These are phyloP conservation scores for Caradrina clavipalpis DNA, from an alignment of 2,888 invertebrate species.

Conservation along the genomic window DNA sequence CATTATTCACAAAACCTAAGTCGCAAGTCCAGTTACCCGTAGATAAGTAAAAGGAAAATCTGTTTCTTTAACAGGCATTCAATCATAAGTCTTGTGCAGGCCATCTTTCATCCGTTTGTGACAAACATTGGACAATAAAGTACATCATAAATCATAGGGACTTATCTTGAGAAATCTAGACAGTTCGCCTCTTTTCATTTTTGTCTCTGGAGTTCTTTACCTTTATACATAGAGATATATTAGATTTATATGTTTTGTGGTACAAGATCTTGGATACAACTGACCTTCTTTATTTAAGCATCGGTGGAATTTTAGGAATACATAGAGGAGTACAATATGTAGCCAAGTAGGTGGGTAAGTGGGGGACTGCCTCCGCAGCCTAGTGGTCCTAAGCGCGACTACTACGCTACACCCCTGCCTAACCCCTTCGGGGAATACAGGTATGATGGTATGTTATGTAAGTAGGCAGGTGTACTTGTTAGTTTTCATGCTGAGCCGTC, in stretches of 20 bases:
- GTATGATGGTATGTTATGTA: too few species aligned
- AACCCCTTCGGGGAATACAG: too few species aligned
- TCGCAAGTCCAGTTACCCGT: not conserved
- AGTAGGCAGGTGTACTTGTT: too few species aligned
- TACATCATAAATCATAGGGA: conserved; percentile 76
- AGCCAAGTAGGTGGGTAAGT: too few species aligned
- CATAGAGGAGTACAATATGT: too few species aligned
- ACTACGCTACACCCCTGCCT: too few species aligned
- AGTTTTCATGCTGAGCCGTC: too few species aligned
- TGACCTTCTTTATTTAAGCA: too few species aligned
- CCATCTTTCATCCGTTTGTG: conserved; percentile 73
- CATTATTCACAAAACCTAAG: not conserved
- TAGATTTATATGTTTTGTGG: conserved; percentile 30
- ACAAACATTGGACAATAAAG: conserved; percentile 78
- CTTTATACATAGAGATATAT: conserved; percentile 29
- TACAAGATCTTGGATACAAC: too few species aligned
- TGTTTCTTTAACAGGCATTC: conserved; percentile 58
- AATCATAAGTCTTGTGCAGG: conserved; percentile 63
- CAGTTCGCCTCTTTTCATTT: conserved; percentile 64
- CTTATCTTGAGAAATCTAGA: conserved; percentile 73
- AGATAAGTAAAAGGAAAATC: conserved; percentile 45
- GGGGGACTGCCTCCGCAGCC: too few species aligned
- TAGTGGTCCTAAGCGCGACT: too few species aligned
- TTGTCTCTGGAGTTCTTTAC: conserved; percentile 54
- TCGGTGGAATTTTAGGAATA: too few species aligned